A percentile compares a stretch with the other conserved stretches of the same genome.
These are phyloP conservation scores for Nannoperca australis DNA, from an alignment of 2,797 vertebrate species.

Conservation along the genomic window DNA sequence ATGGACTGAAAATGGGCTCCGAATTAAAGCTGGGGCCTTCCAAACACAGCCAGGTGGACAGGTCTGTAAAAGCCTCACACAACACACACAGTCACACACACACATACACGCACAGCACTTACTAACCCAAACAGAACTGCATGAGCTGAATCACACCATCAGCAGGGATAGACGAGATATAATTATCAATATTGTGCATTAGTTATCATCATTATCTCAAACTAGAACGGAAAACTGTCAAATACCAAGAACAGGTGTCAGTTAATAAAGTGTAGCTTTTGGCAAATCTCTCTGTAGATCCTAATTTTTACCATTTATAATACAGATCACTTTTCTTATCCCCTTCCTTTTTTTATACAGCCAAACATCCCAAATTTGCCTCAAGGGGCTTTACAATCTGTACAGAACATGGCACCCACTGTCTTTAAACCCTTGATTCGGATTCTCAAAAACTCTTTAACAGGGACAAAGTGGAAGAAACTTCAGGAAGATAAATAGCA, in stretches of 20 bases:
- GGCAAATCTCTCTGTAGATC: not conserved
- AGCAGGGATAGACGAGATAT: conserved; percentile 35
- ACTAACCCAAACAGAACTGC: conserved; percentile 29
- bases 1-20: conserved; percentile 83
- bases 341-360: too few species aligned
- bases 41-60: conserved; percentile 68
- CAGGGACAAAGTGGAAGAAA: too few species aligned
- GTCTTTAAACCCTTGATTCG: too few species aligned
- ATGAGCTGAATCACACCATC: conserved; percentile 45
- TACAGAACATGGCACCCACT: too few species aligned
- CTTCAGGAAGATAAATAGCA: too few species aligned
- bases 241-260: not conserved
- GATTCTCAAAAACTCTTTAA: too few species aligned
- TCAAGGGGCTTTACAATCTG: too few species aligned
- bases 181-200: conserved; percentile 39
- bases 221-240: conserved; percentile 25
- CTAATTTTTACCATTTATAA: not conserved
- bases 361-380: too few species aligned
- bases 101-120: conserved; percentile 7
- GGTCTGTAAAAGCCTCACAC: conserved; percentile 32
- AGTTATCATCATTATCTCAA: conserved; percentile 18
- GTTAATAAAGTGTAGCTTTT: conserved; percentile 3
- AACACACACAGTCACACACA: conserved; percentile 15
- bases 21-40: conserved; percentile 77
- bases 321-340: not conserved